Base-by-base conservation (phyloP, 2,888 invertebrate genomes). In the Nomada ruficornis region DNA sequence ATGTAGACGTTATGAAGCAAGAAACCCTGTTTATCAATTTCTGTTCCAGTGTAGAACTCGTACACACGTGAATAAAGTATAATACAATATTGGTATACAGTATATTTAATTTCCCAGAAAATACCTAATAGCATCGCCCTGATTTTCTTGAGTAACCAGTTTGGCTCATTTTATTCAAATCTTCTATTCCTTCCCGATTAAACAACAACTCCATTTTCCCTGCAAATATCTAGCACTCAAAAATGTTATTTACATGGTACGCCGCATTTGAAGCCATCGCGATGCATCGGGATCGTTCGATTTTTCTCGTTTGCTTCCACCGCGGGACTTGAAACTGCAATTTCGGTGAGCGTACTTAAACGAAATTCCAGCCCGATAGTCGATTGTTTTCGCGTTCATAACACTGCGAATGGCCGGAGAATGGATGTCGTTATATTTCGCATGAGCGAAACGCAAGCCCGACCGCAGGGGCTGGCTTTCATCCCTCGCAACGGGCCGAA, bases 351-450 rank as follows among this genome's bases (percentile, higher is more conserved):
- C 77, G 57, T 67, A 57, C 63, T 50, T 26, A 64, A 77, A 79
- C 64, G 77, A 69, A 77, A 79, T 80, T 80, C 59, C 79, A 50
- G 57, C 60, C 65, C 23, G 60, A 80, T 54, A 67, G 65, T 60
- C 59, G 69, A 80, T 70, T 65, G 68, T 80, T 69, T 60, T 54
- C 42, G 44, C 69, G 44, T 29, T 57, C 50, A 55, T 36, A 67
- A 20, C 26, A 57, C 26, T n/a, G 60, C n/a, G 42, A 20, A 9
- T 18, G 42, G n/a, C 2, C 20, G 42, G 9, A 42, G 36, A 7
- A 50, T 15, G 59, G n/a, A 62, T 42, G 18, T 44, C 52, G 73
- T 73, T 54, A 18, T 73, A 59, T 44, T 44, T 79, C 69, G 76
- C 67, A 73, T 57, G 80, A 57, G 42, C 54, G 70, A 68, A 62